A percentile compares a stretch with the other conserved stretches of the same genome.
phyloP scores from a whole-genome alignment of 2,888 invertebrate species.

The Drosophila paucipuncta region DNA sequence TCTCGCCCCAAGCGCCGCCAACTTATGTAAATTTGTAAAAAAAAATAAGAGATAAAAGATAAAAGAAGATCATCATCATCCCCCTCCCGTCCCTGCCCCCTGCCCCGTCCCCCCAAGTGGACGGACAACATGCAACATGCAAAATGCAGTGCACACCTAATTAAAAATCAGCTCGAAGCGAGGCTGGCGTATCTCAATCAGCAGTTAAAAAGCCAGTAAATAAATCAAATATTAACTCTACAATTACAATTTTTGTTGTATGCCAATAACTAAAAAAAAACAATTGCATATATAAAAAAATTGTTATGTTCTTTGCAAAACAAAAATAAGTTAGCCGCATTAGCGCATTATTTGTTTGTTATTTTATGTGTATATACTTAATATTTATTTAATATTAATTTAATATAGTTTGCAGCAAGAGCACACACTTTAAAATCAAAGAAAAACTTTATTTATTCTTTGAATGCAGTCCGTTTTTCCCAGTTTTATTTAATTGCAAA shows the following conservation, averaged over 20 bases:
- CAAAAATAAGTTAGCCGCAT: neutral
- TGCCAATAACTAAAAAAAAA: neutral
- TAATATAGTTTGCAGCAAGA: neutral
- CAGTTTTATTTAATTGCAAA: neutral
- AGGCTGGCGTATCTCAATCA: neutral
- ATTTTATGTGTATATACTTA: neutral
- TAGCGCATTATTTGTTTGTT: neutral
- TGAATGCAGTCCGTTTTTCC: neutral
- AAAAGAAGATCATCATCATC: neutral
- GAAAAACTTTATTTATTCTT: neutral
- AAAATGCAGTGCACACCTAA: neutral
- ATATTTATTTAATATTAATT: neutral
- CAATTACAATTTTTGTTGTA: neutral
- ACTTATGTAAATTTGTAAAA: slow-evolving; percentile 94
- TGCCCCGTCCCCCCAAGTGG: neutral
- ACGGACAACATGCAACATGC: neutral
- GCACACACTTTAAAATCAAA: neutral
- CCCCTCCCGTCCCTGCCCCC: neutral
- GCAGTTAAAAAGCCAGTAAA: neutral
- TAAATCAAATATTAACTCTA: neutral
- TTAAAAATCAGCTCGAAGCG: neutral
- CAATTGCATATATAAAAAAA: neutral
- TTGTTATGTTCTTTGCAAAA: neutral
- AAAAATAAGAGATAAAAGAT: neutral
- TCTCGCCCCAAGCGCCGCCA: slow-evolving; percentile 93